Base-by-base conservation (phyloP, 1,140 invertebrate species). In the Arion vulgaris region DNA sequence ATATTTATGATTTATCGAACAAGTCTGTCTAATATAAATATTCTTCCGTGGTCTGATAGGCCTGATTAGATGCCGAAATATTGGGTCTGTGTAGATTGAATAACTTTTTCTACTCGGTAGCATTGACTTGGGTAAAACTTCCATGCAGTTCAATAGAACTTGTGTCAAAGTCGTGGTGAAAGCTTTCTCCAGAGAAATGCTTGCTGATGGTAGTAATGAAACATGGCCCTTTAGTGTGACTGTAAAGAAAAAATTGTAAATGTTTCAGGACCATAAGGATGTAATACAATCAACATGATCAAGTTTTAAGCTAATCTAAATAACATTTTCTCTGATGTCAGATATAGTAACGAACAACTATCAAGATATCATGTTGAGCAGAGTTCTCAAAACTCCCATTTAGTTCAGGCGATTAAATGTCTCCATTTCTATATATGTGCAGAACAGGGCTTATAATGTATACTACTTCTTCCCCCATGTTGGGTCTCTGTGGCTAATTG, bases 31-130 rank as follows among this genome's bases (percentile, higher is more conserved):
- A 57, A 19, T 4, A 19, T 2, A 57, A 57, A 57, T 57, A 57
- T 2, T 45, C 9, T 45, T 74, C 38, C 72, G 11, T 13, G 39
- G 72, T 41, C 72, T 9, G 36, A 74, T 39, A 28, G 72, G 72
- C 39, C 72, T 38, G n/a, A 74, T 41, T 11, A 74, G 72, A 74
- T 74, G 72, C 39, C 72, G 7, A 45, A 74, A 74, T 23, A 75
- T 75, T 45, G 45, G 73, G 23, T 75, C 73, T 45, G 62, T 66
- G 17, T 66, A 9, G 28, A 28, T 28, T 66, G 62, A 32, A 17
- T 32, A 66, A 28, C 17, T 66, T 2, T 66, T 32, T 66, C 62
- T 32, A 7, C 28, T 32, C 17, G 62, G 62, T 66, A 7, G 28
- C 62, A 66, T 66, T 66, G 62, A 66, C 62, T 66, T 28, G 2